Evolutionary conservation across 2,797 vertebrate species (phyloP).

Genomic region (Lepus oiostolus): DNA sequence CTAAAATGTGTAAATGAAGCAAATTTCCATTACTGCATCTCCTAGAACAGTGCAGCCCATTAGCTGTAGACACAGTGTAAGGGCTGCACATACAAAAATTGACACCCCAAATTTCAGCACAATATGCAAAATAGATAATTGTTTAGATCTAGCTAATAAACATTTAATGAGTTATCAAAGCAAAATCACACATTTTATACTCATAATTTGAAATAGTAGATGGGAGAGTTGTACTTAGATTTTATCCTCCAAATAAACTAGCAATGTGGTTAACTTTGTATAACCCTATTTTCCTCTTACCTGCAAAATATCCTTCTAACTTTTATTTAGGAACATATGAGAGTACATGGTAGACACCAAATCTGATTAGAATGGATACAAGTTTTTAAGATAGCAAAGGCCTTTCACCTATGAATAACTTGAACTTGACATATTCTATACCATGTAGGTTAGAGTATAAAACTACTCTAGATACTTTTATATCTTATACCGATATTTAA

Average conservation of each 20-base stretch:
- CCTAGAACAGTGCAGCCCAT: neutral
- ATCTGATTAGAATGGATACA: slow-evolving; percentile 64
- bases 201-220: neutral
- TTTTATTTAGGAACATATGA: slow-evolving; percentile 84
- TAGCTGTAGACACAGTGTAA: neutral
- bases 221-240: neutral
- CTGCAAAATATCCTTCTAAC: slow-evolving; percentile 76
- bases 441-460: slow-evolving; percentile 76
- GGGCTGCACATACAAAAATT: neutral
- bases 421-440: slow-evolving; percentile 85
- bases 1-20: slow-evolving; percentile 17
- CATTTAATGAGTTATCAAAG: slow-evolving; percentile 34
- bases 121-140: neutral
- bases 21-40: neutral
- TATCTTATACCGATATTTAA: slow-evolving; percentile 85
- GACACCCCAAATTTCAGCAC: neutral
- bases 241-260: slow-evolving; percentile 45
- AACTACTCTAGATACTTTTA: slow-evolving; percentile 80
- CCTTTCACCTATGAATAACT: slow-evolving; percentile 85
- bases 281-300: slow-evolving; percentile 69
- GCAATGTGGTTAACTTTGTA: neutral
- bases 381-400: slow-evolving; percentile 74
- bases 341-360: slow-evolving; percentile 80
- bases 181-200: slow-evolving; percentile 31
- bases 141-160: slow-evolving; percentile 11